phyloP scores from a whole-genome alignment of 2,797 vertebrate genomes.

The Eulemur mongoz region DNA sequence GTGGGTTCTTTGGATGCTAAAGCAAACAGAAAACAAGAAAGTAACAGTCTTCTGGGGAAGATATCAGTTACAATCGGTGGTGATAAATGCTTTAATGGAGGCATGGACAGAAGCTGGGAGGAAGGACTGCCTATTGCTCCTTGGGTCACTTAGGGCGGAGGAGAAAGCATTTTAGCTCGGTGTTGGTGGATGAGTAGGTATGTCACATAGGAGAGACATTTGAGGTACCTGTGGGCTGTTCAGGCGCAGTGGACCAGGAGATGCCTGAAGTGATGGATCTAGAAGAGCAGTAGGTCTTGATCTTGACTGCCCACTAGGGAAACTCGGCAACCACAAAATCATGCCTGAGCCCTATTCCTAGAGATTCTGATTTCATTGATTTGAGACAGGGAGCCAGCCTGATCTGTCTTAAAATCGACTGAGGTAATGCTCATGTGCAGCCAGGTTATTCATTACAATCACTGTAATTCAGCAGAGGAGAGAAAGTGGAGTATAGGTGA shows the following conservation, averaged over 20 bases:
- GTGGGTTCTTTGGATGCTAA: slow-evolving; percentile 1
- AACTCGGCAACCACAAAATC: background rate
- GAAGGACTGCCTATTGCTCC: background rate
- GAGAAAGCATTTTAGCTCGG: background rate
- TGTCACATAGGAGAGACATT: background rate
- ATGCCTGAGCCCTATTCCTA: background rate
- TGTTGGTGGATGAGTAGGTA: background rate
- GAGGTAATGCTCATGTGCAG: background rate
- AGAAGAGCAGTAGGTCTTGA: background rate
- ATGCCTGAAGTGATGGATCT: background rate
- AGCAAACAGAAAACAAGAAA: background rate
- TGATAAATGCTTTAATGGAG: background rate
- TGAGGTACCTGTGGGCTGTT: background rate
- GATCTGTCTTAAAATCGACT: background rate
- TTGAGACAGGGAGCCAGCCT: background rate
- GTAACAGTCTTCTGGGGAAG: background rate
- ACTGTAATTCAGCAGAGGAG: background rate
- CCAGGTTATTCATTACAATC: background rate
- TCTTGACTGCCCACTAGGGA: background rate
- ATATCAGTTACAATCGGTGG: background rate
- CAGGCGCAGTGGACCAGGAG: background rate
- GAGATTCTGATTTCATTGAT: background rate
- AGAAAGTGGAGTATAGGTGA: background rate
- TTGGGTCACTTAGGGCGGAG: background rate
- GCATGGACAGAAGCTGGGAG: background rate